Evolutionary conservation across 2,113 vertebrate species (phyloP).

Genomic region (Oreamnos americanus): DNA sequence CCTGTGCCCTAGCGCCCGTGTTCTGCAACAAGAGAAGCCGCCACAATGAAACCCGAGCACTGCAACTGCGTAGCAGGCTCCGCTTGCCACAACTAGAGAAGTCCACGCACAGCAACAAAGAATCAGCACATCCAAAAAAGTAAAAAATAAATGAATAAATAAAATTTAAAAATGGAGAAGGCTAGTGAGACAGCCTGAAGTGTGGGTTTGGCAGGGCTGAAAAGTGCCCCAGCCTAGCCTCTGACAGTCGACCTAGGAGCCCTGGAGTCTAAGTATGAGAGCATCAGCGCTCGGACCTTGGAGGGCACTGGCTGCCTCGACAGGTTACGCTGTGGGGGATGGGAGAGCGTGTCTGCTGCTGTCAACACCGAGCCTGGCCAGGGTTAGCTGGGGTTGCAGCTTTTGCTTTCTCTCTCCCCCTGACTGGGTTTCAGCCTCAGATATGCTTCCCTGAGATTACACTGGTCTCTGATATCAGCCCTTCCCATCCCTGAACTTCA

Average conservation of each 20-base stretch:
- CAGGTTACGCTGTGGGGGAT: not conserved
- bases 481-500: not conserved
- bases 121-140: not conserved
- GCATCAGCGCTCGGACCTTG: accelerated
- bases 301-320: not conserved
- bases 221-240: not conserved
- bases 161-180: not conserved
- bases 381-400: not conserved
- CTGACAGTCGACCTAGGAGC: not conserved
- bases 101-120: not conserved
- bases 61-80: not conserved
- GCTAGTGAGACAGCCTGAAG: not conserved
- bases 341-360: not conserved
- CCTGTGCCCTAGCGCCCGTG: not conserved
- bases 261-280: not conserved
- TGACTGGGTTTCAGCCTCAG: slow-evolving; percentile 11
- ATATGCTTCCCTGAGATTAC: not conserved
- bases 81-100: not conserved
- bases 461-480: not conserved
- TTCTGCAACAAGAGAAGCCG: not conserved
- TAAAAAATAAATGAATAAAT: not conserved
- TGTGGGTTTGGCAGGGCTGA: not conserved
- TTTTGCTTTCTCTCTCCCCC: not conserved
- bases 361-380: not conserved
- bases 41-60: not conserved